Percentiles rank a stretch among this genome's conserved stretches.
phyloP scores from a whole-genome alignment of 2,888 invertebrate species.

The Ormyrus nitidulus region DNA sequence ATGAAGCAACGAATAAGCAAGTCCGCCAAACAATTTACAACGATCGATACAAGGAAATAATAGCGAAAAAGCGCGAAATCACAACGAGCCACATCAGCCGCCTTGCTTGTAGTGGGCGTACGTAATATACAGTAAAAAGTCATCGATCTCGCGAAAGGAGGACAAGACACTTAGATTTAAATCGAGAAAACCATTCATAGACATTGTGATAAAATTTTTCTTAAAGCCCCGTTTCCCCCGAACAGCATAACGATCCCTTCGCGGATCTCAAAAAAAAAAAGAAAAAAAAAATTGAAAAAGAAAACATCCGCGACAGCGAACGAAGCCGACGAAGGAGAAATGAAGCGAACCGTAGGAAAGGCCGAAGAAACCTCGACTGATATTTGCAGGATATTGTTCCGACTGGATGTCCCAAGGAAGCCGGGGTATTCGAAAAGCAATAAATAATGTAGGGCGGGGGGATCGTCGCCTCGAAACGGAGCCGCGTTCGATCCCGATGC shows the following conservation, averaged over 20 bases:
- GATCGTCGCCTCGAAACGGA: slow-evolving; percentile 59
- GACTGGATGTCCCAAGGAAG: slow-evolving; percentile 74
- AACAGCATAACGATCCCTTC: neutral
- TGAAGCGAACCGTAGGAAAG: slow-evolving; percentile 26
- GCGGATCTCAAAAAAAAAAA: neutral
- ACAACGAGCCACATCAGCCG: slow-evolving; percentile 28
- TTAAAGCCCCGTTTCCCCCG: slow-evolving; percentile 17
- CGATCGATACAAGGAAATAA: slow-evolving; percentile 37
- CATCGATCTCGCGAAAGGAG: slow-evolving; percentile 33
- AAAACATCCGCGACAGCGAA: neutral
- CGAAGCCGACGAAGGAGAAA: slow-evolving; percentile 7
- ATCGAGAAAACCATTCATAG: slow-evolving; percentile 11
- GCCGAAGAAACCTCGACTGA: slow-evolving; percentile 66
- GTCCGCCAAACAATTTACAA: slow-evolving; percentile 31
- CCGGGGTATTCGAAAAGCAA: slow-evolving; percentile 75
- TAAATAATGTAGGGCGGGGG: slow-evolving; percentile 71
- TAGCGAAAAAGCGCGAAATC: slow-evolving; percentile 40
- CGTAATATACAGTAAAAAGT: slow-evolving; percentile 26
- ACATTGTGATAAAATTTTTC: slow-evolving; percentile 32
- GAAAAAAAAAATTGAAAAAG: neutral
- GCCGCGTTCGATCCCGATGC: slow-evolving; percentile 40
- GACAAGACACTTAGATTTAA: slow-evolving; percentile 21
- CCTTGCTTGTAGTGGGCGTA: slow-evolving; percentile 3
- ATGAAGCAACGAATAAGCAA: slow-evolving; percentile 24
- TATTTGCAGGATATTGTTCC: slow-evolving; percentile 76